phyloP scores from a whole-genome alignment of 2,797 vertebrate genomes.

The Argentina silus region DNA sequence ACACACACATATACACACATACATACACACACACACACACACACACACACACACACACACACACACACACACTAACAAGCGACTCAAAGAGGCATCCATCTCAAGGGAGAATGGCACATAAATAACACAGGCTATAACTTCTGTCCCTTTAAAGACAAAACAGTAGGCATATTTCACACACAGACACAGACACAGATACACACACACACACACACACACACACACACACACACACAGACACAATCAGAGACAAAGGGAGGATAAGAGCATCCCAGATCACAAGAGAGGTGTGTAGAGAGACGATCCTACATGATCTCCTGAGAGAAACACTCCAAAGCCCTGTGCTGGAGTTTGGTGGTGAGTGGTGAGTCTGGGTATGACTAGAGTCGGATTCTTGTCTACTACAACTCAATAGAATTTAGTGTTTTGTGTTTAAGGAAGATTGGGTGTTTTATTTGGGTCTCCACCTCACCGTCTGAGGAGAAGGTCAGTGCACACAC shows the following conservation, averaged over 20 bases:
- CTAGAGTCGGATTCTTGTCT: too few species aligned
- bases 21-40: background rate
- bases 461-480: too few species aligned
- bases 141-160: background rate
- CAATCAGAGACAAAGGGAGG: background rate
- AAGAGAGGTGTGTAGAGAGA: background rate
- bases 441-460: too few species aligned
- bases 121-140: too few species aligned
- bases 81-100: too few species aligned
- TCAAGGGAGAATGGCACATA: too few species aligned
- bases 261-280: background rate
- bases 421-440: too few species aligned
- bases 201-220: background rate
- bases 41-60: background rate
- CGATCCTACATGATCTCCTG: constrained; percentile 18
- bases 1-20: background rate
- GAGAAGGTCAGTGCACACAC: too few species aligned
- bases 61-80: background rate
- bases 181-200: background rate
- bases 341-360: too few species aligned
- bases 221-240: background rate
- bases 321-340: background rate
- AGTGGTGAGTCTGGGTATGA: too few species aligned
- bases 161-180: background rate
- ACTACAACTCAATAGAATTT: too few species aligned